Percentiles rank a stretch among this genome's conserved stretches.
phyloP scores from a whole-genome alignment of 2,888 invertebrate species.

The Cyaniris semiargus region DNA sequence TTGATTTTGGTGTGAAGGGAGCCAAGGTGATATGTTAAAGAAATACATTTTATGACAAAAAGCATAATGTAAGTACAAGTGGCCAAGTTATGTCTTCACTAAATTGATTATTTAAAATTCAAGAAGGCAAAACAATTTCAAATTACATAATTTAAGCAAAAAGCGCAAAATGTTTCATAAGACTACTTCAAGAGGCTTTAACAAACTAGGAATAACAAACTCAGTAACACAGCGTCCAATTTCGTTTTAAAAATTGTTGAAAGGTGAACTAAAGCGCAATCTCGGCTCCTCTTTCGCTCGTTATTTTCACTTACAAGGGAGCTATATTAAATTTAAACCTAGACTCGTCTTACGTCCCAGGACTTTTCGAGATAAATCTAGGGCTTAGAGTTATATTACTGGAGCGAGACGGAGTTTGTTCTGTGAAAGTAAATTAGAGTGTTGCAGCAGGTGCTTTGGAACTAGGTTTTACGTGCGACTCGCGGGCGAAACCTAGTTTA shows the following conservation, averaged over 20 bases:
- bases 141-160: not conserved
- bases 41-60: too few relatives aligned
- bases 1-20: not conserved
- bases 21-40: too few relatives aligned
- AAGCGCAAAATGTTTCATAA: not conserved
- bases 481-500: not conserved
- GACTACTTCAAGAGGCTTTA: not conserved
- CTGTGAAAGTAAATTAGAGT: not conserved
- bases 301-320: constrained; percentile 32
- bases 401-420: constrained; percentile 8
- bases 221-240: constrained; percentile 12
- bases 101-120: not conserved
- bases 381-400: constrained; percentile 9
- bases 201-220: not conserved
- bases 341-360: constrained; percentile 24
- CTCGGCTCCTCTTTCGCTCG: constrained; percentile 22
- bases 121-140: not conserved
- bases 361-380: constrained; percentile 3
- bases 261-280: constrained; percentile 19
- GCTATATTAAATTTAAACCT: constrained; percentile 34
- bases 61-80: too few relatives aligned
- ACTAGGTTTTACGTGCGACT: not conserved
- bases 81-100: too few relatives aligned
- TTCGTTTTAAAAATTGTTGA: constrained; percentile 16
- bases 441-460: not conserved